These are phyloP conservation scores for Octonoba sinensis DNA, from an alignment of 2,888 invertebrate genomes.

Conservation along the genomic window DNA sequence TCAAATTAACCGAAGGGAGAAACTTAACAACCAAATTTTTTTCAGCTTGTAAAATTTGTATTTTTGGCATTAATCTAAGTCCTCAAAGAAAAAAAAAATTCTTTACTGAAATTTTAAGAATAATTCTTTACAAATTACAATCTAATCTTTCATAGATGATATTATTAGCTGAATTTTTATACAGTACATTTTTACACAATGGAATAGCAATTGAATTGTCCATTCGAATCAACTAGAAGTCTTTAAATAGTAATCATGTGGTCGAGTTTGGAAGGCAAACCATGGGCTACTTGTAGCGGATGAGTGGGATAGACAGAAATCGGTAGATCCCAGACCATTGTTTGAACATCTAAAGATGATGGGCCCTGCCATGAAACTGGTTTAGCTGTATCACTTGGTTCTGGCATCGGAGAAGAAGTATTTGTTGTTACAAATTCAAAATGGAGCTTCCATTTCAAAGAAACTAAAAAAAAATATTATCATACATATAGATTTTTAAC, in stretches of 20 bases:
- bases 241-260: conserved; percentile 54
- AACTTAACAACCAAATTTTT: too few relatives aligned
- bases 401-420: conserved; percentile 66
- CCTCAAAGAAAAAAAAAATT: too few relatives aligned
- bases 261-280: conserved; percentile 59
- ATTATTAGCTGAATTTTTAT: neutral
- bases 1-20: too few relatives aligned
- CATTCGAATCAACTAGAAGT: neutral
- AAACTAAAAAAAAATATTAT: conserved; percentile 76
- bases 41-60: too few relatives aligned
- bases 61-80: too few relatives aligned
- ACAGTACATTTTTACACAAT: neutral
- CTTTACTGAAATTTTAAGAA: too few relatives aligned
- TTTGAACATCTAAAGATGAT: conserved; percentile 89
- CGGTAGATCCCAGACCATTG: conserved; percentile 98
- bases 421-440: conserved; percentile 95
- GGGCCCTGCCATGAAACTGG: conserved; percentile 84
- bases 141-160: too few relatives aligned
- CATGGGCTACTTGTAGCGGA: conserved; percentile 73
- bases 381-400: conserved; percentile 75
- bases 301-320: conserved; percentile 93
- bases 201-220: neutral
- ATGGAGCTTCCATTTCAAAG: conserved; percentile 92
- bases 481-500: neutral
- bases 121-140: too few relatives aligned